Percentiles rank a stretch among this genome's conserved stretches.
phyloP scores from a whole-genome alignment of 1,140 invertebrate genomes.

The Pseudachorutes palmiensis region DNA sequence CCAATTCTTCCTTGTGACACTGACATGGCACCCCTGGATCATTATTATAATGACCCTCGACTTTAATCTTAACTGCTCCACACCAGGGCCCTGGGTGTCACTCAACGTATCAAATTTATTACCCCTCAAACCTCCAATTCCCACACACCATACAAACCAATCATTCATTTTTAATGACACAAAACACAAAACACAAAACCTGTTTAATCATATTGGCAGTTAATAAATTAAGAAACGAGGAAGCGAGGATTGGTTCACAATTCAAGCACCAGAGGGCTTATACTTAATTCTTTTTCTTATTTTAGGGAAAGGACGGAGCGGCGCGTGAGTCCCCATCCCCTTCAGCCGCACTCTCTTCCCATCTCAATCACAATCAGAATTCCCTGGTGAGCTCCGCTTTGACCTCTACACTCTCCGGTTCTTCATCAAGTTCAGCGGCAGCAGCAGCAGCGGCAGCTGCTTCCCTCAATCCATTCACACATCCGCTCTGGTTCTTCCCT shows the following conservation, averaged over 20 bases:
- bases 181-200: no score
- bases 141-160: not conserved
- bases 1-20: not conserved
- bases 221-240: no score
- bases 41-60: slow-evolving; percentile 12
- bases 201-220: no score
- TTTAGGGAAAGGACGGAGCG: slow-evolving; percentile 10
- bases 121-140: not conserved
- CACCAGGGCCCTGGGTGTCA: not conserved
- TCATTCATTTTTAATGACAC: no score
- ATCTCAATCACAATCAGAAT: slow-evolving; percentile 12
- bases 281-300: not conserved
- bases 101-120: slow-evolving; percentile 14
- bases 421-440: slow-evolving; percentile 22
- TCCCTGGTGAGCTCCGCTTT: slow-evolving; percentile 3
- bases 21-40: no score
- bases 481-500: slow-evolving; percentile 38
- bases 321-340: not conserved
- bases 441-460: slow-evolving; percentile 26
- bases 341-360: not conserved
- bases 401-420: slow-evolving; percentile 1
- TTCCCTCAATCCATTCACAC: slow-evolving; percentile 19
- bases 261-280: no score
- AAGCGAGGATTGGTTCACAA: no score
- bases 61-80: not conserved